Conservation (phyloP, 1,140 invertebrate genomes). For the Drosophila gunungcola region DNA sequence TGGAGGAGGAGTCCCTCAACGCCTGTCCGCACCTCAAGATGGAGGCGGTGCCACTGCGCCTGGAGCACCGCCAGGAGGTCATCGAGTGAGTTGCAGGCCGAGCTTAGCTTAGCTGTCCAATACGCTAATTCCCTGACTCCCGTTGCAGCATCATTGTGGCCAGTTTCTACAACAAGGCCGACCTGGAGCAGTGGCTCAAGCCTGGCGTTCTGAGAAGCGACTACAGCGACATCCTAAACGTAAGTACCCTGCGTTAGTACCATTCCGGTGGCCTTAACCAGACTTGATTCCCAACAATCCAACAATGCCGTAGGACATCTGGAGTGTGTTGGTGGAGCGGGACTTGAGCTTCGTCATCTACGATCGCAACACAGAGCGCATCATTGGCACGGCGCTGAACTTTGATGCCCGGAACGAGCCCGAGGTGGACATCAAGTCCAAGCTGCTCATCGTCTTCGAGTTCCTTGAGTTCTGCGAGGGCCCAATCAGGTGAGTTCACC, state of each 20-base stretch:
- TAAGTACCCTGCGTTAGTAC: conserved; percentile 4
- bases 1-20: conserved; percentile 66
- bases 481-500: conserved; percentile 87
- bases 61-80: conserved; percentile 88
- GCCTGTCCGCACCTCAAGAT: conserved; percentile 85
- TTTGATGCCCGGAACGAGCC: conserved; percentile 93
- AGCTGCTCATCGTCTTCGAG: conserved; percentile 90
- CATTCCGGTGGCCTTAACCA: no score
- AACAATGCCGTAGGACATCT: conserved; percentile 85
- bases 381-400: conserved; percentile 89
- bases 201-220: conserved; percentile 88
- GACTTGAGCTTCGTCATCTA: conserved; percentile 89
- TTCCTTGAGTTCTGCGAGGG: conserved; percentile 91
- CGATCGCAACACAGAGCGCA: conserved; percentile 70
- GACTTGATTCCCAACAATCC: no score
- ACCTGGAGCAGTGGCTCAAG: conserved; percentile 91
- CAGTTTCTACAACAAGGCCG: conserved; percentile 93
- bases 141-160: conserved; percentile 90
- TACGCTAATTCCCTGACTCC: neutral
- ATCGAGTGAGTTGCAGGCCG: conserved; percentile 84
- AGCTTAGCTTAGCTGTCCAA: fast-evolving
- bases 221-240: conserved; percentile 88
- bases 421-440: conserved; percentile 88
- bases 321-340: conserved; percentile 88
- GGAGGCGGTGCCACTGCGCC: conserved; percentile 86